phyloP scores from a whole-genome alignment of 2,888 invertebrate genomes.

The Lypha dubia region DNA sequence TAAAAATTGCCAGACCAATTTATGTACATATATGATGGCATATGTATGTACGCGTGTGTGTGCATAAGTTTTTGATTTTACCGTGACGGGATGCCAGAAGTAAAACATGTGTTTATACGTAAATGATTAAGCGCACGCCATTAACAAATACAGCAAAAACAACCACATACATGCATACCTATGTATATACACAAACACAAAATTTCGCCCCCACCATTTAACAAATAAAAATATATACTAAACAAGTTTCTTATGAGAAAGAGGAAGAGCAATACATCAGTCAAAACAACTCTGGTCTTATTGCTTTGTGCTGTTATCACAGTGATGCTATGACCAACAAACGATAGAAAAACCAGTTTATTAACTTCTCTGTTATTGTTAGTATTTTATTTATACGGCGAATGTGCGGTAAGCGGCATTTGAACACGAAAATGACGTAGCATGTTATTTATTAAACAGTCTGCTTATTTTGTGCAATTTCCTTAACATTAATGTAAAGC shows the following conservation, averaged over 20 bases:
- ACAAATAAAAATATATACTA: slow-evolving; percentile 2
- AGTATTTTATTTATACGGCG: background rate
- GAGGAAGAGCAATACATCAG: slow-evolving; percentile 12
- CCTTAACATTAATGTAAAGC: slow-evolving; percentile 35
- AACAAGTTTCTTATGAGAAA: slow-evolving; percentile 2
- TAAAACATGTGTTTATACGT: slow-evolving; percentile 60
- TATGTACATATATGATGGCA: background rate
- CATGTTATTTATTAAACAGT: slow-evolving; percentile 38
- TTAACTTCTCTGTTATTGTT: slow-evolving; percentile 17
- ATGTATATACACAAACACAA: too few species aligned
- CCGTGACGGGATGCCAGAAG: slow-evolving; percentile 44
- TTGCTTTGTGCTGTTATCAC: slow-evolving; percentile 4
- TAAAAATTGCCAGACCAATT: slow-evolving; percentile 32
- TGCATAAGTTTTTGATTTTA: slow-evolving; percentile 1
- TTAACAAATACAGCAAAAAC: slow-evolving; percentile 31
- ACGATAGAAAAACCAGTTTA: slow-evolving; percentile 1
- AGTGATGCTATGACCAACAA: slow-evolving; percentile 9
- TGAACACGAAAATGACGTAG: slow-evolving; percentile 52
- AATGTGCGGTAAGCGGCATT: background rate
- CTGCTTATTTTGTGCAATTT: slow-evolving; percentile 1
- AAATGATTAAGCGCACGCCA: slow-evolving; percentile 55
- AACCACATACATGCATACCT: background rate
- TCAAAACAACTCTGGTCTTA: slow-evolving; percentile 55
- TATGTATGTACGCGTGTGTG: background rate
- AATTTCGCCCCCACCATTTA: slow-evolving; percentile 14